Evolutionary conservation across 2,113 vertebrate species (phyloP).

Genomic region (Isurus oxyrinchus): DNA sequence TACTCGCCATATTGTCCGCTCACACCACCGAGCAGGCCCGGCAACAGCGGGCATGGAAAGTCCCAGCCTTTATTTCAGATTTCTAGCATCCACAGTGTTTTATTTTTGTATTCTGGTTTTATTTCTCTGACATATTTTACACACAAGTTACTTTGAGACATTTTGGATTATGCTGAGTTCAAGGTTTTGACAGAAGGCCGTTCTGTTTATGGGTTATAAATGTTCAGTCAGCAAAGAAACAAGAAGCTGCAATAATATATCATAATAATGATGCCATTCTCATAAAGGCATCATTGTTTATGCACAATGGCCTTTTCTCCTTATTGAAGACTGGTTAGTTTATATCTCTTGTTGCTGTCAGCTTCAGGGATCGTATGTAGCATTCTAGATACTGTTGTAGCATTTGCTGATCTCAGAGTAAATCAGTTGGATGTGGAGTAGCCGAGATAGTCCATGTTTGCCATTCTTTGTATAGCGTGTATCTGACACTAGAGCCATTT

Average conservation of each 20-base stretch:
- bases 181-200: background rate
- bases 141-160: background rate
- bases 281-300: background rate
- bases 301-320: background rate
- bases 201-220: background rate
- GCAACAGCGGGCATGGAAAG: too few species aligned
- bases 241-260: background rate
- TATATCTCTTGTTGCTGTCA: background rate
- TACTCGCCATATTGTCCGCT: too few species aligned
- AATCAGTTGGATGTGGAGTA: background rate
- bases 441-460: background rate
- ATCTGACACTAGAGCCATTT: background rate
- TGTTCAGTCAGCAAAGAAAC: background rate
- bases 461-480: background rate
- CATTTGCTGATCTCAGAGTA: background rate
- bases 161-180: background rate
- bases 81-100: background rate
- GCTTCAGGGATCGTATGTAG: background rate
- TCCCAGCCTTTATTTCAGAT: background rate
- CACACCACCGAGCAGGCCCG: too few species aligned
- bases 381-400: background rate
- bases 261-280: background rate
- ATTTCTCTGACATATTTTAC: background rate
- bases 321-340: background rate
- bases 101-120: background rate